Evolutionary conservation across 2,113 vertebrate species (phyloP).

Genomic region (Rhea pennata): DNA sequence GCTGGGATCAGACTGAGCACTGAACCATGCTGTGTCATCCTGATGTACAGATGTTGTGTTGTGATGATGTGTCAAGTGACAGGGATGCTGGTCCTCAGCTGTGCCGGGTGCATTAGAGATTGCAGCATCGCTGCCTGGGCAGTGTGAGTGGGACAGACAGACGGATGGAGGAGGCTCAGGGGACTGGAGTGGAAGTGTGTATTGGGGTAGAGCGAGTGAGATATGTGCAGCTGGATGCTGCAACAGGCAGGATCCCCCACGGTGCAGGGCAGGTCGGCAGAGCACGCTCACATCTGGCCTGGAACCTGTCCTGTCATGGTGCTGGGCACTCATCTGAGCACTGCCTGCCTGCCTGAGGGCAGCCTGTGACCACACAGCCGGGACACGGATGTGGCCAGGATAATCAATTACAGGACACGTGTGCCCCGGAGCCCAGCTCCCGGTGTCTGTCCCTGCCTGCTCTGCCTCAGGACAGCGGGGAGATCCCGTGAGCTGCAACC

Average conservation of each 20-base stretch:
- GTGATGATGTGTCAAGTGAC: background rate
- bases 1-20: background rate
- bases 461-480: too few relatives aligned
- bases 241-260: accelerated
- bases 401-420: background rate
- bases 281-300: background rate
- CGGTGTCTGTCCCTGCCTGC: background rate
- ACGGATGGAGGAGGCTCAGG: accelerated
- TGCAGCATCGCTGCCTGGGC: background rate
- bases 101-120: accelerated
- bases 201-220: background rate
- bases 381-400: background rate
- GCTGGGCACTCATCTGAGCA: accelerated
- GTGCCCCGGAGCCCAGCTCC: too few relatives aligned
- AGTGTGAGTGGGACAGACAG: background rate
- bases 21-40: background rate
- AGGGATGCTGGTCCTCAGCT: accelerated
- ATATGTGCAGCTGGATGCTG: background rate
- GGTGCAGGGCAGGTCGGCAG: background rate
- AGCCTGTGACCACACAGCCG: background rate
- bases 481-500: too few relatives aligned
- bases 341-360: background rate
- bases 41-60: background rate
- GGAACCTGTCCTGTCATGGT: background rate
- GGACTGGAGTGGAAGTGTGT: background rate